These are phyloP conservation scores for Pogonognathellus flavescens DNA, from an alignment of 1,140 invertebrate species.

Conservation along the genomic window DNA sequence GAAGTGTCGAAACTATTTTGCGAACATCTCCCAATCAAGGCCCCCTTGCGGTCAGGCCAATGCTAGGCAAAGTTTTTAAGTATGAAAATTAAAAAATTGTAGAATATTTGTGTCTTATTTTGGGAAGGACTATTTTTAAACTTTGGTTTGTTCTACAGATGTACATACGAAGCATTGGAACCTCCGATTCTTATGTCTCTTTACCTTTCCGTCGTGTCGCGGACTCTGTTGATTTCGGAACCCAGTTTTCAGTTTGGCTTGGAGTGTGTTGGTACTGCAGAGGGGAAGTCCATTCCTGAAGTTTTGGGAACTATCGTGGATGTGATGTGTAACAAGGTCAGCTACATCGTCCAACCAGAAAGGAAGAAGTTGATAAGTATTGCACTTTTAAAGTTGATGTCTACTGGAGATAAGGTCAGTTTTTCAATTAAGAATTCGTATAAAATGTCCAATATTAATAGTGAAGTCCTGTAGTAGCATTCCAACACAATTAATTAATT, in stretches of 20 bases:
- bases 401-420: conserved; percentile 71
- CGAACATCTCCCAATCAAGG: conserved; percentile 77
- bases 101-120: too few relatives aligned
- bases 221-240: conserved; percentile 82
- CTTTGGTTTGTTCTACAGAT: conserved; percentile 69
- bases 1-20: conserved; percentile 81
- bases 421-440: too few relatives aligned
- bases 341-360: conserved; percentile 81
- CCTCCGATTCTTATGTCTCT: conserved; percentile 81
- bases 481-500: background rate
- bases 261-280: conserved; percentile 51
- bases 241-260: conserved; percentile 78
- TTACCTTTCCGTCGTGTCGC: conserved; percentile 82
- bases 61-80: conserved; percentile 66
- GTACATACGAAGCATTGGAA: conserved; percentile 77
- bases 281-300: conserved; percentile 70
- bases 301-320: conserved; percentile 81
- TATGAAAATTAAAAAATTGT: conserved; percentile 36
- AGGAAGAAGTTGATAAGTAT: conserved; percentile 85
- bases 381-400: conserved; percentile 84
- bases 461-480: background rate
- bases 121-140: too few relatives aligned
- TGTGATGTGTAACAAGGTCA: conserved; percentile 85
- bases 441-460: too few relatives aligned
- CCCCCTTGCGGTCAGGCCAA: conserved; percentile 68